Evolutionary conservation across 2,113 vertebrate genomes (phyloP).

Genomic region (Tenebrosternarchus preto): DNA sequence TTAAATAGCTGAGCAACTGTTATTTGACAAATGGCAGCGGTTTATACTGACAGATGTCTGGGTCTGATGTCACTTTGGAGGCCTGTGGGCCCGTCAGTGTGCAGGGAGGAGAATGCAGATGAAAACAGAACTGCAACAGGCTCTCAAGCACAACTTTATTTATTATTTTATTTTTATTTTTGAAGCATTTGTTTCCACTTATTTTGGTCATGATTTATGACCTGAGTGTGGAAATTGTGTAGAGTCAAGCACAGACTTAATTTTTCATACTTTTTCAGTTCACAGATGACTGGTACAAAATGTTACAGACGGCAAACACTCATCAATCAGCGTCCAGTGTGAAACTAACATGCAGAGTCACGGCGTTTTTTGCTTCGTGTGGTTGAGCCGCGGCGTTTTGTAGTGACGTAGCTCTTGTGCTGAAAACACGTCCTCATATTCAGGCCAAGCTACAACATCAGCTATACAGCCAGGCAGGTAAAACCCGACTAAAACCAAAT

Average conservation of each 20-base stretch:
- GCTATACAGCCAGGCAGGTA: not conserved
- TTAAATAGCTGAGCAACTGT: slow-evolving; percentile 60
- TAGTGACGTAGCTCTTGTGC: not conserved
- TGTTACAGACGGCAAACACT: not conserved
- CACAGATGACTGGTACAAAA: not conserved
- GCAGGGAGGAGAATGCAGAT: slow-evolving; percentile 44
- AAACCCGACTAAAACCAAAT: not conserved
- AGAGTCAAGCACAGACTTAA: slow-evolving; percentile 20
- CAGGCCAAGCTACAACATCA: not conserved
- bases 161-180: slow-evolving; percentile 8
- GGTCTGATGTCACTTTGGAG: slow-evolving; percentile 46
- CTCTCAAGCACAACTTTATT: not conserved
- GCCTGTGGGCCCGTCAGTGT: slow-evolving; percentile 47
- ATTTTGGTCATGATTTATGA: slow-evolving; percentile 19
- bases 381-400: not conserved
- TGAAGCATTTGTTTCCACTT: not conserved
- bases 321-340: not conserved
- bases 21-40: slow-evolving; percentile 48
- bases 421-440: not conserved
- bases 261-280: slow-evolving; percentile 15
- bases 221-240: not conserved
- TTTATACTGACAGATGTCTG: slow-evolving; percentile 47
- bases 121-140: slow-evolving; percentile 39
- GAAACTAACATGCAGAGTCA: slow-evolving; percentile 3
- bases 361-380: not conserved